A percentile compares a stretch with the other conserved stretches of the same genome.
Conservation (phyloP, 2,888 invertebrate genomes). For the Pyrrhosoma nymphula region DNA sequence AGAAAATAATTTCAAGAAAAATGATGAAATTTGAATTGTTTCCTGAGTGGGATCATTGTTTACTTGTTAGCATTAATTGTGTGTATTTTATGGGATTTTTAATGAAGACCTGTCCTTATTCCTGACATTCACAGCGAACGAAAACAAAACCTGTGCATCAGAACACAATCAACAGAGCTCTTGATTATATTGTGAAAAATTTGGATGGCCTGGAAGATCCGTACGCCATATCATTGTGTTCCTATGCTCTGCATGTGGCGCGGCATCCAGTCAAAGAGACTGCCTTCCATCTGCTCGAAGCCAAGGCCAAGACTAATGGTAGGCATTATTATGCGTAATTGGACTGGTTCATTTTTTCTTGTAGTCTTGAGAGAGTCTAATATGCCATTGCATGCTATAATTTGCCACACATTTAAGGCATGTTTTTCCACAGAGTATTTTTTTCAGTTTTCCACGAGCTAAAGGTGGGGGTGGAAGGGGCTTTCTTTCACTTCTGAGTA, state of each 20-base stretch:
- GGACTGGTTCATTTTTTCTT: neutral
- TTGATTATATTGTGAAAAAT: conserved; percentile 86
- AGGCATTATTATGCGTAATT: conserved; percentile 71
- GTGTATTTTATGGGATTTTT: too few species aligned
- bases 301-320: conserved; percentile 79
- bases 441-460: too few species aligned
- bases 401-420: too few species aligned
- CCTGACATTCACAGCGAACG: conserved; percentile 69
- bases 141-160: conserved; percentile 78
- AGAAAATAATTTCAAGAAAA: too few species aligned
- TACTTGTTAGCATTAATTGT: too few species aligned
- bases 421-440: too few species aligned
- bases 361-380: neutral
- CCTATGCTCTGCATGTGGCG: conserved; percentile 88
- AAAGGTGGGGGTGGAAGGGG: too few species aligned
- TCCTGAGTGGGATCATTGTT: too few species aligned
- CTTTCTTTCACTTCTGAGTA: too few species aligned
- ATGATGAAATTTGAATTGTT: too few species aligned
- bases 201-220: conserved; percentile 84
- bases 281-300: conserved; percentile 83
- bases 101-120: conserved; percentile 61
- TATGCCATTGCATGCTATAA: too few species aligned
- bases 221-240: conserved; percentile 88
- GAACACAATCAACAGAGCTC: conserved; percentile 86
- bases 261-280: conserved; percentile 85